These are phyloP conservation scores for Leptopilina syphax DNA, from an alignment of 2,888 invertebrate species.

Conservation along the genomic window DNA sequence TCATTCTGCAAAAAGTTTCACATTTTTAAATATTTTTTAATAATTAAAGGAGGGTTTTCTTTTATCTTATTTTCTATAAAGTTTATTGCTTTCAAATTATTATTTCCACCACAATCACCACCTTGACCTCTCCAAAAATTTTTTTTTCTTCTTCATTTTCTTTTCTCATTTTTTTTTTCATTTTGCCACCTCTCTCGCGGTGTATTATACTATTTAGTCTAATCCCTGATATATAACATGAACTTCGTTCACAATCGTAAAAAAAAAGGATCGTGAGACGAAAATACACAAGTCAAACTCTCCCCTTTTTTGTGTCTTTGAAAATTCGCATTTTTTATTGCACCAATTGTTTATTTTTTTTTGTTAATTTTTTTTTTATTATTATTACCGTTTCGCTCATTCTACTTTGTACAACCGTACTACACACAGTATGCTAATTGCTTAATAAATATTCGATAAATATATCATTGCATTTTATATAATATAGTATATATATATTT, in stretches of 20 bases:
- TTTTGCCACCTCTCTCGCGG: conserved; percentile 65
- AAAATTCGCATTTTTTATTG: conserved; percentile 49
- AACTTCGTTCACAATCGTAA: conserved; percentile 73
- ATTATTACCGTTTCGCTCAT: conserved; percentile 53
- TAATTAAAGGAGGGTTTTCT: conserved; percentile 18
- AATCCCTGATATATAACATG: conserved; percentile 76
- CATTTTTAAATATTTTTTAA: neutral
- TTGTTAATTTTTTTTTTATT: conserved; percentile 39
- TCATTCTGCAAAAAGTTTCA: conserved; percentile 49
- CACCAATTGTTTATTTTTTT: conserved; percentile 49
- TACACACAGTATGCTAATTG: conserved; percentile 69
- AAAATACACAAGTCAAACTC: conserved; percentile 59
- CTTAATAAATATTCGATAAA: conserved; percentile 75
- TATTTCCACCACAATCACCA: conserved; percentile 71
- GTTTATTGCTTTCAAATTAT: conserved; percentile 41
- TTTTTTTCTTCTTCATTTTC: too few relatives aligned
- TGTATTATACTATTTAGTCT: conserved; percentile 74
- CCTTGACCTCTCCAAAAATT: conserved; percentile 56
- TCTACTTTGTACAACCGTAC: conserved; percentile 74
- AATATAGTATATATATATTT: conserved; percentile 60
- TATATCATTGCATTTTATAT: conserved; percentile 73
- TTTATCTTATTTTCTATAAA: conserved; percentile 10
- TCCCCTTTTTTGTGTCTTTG: conserved; percentile 42
- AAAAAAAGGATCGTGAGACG: conserved; percentile 67
- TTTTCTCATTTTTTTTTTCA: neutral